Evolutionary conservation across 2,888 invertebrate genomes (phyloP).

Genomic region (Ennomos erosarius): DNA sequence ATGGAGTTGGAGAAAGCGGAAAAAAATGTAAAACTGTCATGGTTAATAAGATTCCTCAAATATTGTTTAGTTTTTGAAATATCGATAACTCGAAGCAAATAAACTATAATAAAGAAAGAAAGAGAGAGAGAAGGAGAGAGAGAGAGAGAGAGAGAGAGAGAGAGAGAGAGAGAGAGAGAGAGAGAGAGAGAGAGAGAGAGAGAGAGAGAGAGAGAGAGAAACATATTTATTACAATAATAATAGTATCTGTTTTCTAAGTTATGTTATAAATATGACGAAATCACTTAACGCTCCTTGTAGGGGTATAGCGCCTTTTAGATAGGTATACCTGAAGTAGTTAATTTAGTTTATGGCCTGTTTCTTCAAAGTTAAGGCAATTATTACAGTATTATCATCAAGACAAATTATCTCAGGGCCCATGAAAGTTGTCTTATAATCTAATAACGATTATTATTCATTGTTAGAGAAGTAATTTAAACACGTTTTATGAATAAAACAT

Average conservation of each 20-base stretch:
- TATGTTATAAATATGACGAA: constrained; percentile 1
- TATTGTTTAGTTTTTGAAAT: too few species aligned
- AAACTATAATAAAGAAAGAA: too few species aligned
- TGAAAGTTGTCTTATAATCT: constrained; percentile 22
- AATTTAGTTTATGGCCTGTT: constrained; percentile 20
- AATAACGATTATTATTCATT: constrained; percentile 29
- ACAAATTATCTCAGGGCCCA: constrained; percentile 19
- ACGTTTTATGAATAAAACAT: constrained; percentile 31
- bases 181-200: too few species aligned
- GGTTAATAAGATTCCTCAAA: too few species aligned
- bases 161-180: background rate
- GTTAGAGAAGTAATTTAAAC: constrained; percentile 28
- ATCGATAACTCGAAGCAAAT: too few species aligned
- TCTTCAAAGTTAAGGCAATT: constrained; percentile 26
- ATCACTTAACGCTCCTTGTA: constrained; percentile 6
- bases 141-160: too few species aligned
- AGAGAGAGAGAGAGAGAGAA: background rate
- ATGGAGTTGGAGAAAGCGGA: too few species aligned
- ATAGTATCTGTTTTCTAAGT: constrained; percentile 10
- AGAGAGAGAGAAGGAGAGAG: too few species aligned
- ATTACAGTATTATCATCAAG: constrained; percentile 24
- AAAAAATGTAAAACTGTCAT: too few species aligned
- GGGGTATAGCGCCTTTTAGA: background rate
- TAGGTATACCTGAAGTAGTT: constrained; percentile 16
- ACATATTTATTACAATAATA: background rate